Evolutionary conservation across 2,797 vertebrate genomes (phyloP).

Genomic region (Takifugu ocellatus): DNA sequence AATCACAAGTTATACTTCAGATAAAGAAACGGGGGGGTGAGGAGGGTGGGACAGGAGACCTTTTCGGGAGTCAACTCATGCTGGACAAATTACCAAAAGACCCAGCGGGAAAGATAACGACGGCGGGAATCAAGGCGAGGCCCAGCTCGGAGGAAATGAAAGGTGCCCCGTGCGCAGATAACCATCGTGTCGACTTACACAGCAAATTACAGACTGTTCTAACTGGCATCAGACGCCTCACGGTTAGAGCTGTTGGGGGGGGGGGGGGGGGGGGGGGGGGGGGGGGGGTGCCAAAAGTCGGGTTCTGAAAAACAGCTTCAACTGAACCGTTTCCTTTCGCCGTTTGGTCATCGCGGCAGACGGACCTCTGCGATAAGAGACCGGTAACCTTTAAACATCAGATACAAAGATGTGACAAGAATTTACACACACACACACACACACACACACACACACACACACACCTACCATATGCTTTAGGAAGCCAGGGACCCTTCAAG

Average conservation of each 20-base stretch:
- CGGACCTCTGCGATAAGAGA: slow-evolving; percentile 78
- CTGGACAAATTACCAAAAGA: slow-evolving; percentile 71
- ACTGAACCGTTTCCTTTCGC: slow-evolving; percentile 71
- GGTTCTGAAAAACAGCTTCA: slow-evolving; percentile 70
- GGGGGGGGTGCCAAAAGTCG: slow-evolving; percentile 55
- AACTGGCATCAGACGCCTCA: slow-evolving; percentile 50
- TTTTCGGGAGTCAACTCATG: slow-evolving; percentile 57
- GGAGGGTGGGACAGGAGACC: slow-evolving; percentile 46
- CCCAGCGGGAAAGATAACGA: slow-evolving; percentile 61
- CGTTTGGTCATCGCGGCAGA: slow-evolving; percentile 34
- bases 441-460: slow-evolving; percentile 4
- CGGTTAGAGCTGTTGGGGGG: slow-evolving; percentile 61
- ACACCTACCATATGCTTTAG: slow-evolving; percentile 87
- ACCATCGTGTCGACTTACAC: slow-evolving; percentile 63
- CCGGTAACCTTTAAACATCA: slow-evolving; percentile 66
- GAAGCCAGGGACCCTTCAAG: slow-evolving; percentile 88
- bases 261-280: slow-evolving; percentile 30
- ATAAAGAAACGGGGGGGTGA: slow-evolving; percentile 49
- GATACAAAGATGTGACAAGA: slow-evolving; percentile 58
- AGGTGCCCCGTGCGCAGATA: slow-evolving; percentile 62
- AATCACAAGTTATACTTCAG: slow-evolving; percentile 41
- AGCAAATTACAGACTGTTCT: slow-evolving; percentile 76
- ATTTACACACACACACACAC: slow-evolving; percentile 12
- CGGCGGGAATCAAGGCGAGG: slow-evolving; percentile 52
- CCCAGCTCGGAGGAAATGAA: slow-evolving; percentile 63